Percentiles rank a stretch among this genome's conserved stretches.
phyloP scores from a whole-genome alignment of 2,888 invertebrate genomes.

The Pollenia labialis region DNA sequence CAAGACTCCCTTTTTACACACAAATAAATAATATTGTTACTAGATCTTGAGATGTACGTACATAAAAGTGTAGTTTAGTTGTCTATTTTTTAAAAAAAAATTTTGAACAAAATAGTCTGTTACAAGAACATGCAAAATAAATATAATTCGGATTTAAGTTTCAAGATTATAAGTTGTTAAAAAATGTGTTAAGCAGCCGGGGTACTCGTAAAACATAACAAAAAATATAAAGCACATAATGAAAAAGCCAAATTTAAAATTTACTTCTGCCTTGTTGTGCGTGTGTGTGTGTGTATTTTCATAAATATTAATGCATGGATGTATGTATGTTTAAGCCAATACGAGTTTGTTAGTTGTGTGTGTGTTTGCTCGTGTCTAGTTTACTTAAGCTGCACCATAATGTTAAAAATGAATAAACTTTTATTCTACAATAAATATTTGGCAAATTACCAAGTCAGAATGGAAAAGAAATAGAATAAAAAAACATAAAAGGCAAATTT shows the following conservation, averaged over 20 bases:
- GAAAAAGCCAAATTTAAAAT: not conserved
- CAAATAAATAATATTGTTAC: too few species aligned
- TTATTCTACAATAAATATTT: conserved; percentile 26
- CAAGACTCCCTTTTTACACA: too few species aligned
- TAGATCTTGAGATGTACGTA: too few species aligned
- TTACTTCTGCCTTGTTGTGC: not conserved
- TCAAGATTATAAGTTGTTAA: not conserved
- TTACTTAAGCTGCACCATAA: conserved; percentile 13
- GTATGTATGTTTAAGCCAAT: conserved; percentile 36
- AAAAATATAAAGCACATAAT: not conserved
- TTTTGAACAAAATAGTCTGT: too few species aligned
- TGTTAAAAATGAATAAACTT: conserved; percentile 5
- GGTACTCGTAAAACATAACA: conserved; percentile 16
- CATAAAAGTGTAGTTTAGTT: too few species aligned
- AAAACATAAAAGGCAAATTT: not conserved
- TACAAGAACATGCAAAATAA: too few species aligned
- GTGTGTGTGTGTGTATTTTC: conserved; percentile 29
- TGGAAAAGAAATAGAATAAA: not conserved
- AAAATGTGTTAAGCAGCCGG: conserved; percentile 14
- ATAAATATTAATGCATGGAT: conserved; percentile 37
- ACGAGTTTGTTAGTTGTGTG: not conserved
- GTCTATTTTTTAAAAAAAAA: too few species aligned
- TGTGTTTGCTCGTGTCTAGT: not conserved
- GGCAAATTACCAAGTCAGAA: conserved; percentile 43
- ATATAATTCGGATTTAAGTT: too few species aligned